Evolutionary conservation across 2,113 vertebrate genomes (phyloP).

Genomic region (Rhadina sibilatrix): DNA sequence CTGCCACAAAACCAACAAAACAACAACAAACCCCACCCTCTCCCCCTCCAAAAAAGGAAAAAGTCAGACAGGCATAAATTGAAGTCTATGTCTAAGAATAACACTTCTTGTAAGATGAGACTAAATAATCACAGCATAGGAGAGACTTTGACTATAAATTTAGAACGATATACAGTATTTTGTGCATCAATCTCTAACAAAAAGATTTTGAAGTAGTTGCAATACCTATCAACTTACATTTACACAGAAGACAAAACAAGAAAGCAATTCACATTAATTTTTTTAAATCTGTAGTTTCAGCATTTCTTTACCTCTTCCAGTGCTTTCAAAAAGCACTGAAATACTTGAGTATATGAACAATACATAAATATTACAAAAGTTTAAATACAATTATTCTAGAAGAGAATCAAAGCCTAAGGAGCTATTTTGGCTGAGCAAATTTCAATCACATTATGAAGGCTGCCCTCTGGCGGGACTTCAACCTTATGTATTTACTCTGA

Average conservation of each 20-base stretch:
- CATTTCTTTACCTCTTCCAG: not conserved
- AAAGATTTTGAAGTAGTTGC: not conserved
- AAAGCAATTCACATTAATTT: not conserved
- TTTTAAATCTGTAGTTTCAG: not conserved
- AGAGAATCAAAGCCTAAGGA: not conserved
- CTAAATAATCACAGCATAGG: not conserved
- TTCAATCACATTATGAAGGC: not conserved
- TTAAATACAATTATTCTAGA: not conserved
- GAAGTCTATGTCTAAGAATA: not conserved
- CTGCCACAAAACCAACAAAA: not conserved
- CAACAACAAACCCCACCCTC: not conserved
- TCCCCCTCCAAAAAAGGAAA: rapidly evolving
- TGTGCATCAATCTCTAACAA: not conserved
- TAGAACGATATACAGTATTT: not conserved
- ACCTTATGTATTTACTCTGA: not conserved
- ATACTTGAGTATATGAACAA: not conserved
- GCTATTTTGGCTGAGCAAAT: not conserved
- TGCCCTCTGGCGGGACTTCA: slow-evolving; percentile 22
- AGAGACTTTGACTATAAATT: not conserved
- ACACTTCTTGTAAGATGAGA: not conserved
- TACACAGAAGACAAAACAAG: not conserved
- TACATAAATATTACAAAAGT: not conserved
- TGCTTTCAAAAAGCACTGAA: not conserved
- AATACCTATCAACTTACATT: not conserved
- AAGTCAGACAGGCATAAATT: rapidly evolving